These are phyloP conservation scores for Apaloderma vittatum DNA, from an alignment of 2,113 vertebrate species.

Conservation along the genomic window DNA sequence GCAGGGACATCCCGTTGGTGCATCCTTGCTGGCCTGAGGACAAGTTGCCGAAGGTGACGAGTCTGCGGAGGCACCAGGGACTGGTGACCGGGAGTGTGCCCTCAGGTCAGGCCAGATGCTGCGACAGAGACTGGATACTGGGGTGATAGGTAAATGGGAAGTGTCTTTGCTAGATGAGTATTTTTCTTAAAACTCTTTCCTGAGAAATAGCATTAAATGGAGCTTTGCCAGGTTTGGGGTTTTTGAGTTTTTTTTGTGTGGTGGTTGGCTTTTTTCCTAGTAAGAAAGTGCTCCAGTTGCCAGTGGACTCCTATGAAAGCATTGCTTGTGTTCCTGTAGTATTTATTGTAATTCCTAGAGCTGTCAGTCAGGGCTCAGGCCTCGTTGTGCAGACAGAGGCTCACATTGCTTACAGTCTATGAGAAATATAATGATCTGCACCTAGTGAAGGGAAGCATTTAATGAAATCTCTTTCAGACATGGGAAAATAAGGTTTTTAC, in stretches of 20 bases:
- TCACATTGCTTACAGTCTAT: constrained; percentile 45
- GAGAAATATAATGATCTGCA: constrained; percentile 64
- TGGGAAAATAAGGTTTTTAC: constrained; percentile 54
- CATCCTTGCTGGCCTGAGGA: not conserved
- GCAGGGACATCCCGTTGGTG: accelerated
- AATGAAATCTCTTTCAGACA: constrained; percentile 70
- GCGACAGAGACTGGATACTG: not conserved
- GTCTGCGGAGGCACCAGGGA: not conserved
- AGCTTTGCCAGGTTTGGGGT: not conserved
- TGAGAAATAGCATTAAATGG: not conserved
- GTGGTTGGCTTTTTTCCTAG: not conserved
- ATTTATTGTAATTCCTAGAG: constrained; percentile 62
- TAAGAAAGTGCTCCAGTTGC: not conserved
- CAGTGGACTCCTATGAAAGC: constrained; percentile 8
- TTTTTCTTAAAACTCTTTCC: not conserved
- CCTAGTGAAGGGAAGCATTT: constrained; percentile 67
- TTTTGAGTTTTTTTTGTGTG: no score
- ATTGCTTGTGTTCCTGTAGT: not conserved
- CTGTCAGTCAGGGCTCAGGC: constrained; percentile 59
- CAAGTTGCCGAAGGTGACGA: not conserved
- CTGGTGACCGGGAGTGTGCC: accelerated
- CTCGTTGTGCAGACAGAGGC: constrained; percentile 12
- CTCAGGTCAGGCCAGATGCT: not conserved
- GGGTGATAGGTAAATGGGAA: not conserved
- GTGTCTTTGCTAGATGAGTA: not conserved